Evolutionary conservation across 2,113 vertebrate species (phyloP).

Genomic region (Typhlomys cinereus): DNA sequence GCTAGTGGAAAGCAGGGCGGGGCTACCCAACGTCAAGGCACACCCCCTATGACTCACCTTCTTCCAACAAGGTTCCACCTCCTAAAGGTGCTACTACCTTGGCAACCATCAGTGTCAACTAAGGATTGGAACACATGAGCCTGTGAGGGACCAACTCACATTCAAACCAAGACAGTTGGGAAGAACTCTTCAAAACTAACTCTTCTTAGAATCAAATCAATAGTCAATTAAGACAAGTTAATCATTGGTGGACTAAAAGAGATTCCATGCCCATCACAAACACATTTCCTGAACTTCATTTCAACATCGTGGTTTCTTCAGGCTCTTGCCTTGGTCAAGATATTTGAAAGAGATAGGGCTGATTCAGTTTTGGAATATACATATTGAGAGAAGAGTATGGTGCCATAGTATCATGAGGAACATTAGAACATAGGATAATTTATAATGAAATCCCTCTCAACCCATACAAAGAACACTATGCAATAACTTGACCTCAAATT

Average conservation of each 20-base stretch:
- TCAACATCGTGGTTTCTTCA: not conserved
- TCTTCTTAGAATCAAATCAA: conserved; percentile 18
- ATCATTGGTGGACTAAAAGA: conserved; percentile 34
- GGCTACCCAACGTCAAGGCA: too few species aligned
- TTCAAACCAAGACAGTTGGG: too few species aligned
- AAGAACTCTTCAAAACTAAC: conserved; percentile 2
- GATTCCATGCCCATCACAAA: not conserved
- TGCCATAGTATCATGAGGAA: not conserved
- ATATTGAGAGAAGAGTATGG: not conserved
- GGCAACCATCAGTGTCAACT: too few species aligned
- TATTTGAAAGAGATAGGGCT: not conserved
- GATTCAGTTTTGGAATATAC: not conserved
- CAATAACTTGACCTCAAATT: not conserved
- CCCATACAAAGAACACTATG: not conserved
- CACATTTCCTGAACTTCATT: not conserved
- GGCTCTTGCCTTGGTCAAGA: not conserved
- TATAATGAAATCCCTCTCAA: not conserved
- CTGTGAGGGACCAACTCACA: too few species aligned
- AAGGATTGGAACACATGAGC: too few species aligned
- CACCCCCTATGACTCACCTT: too few species aligned
- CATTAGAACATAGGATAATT: not conserved
- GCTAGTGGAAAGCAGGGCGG: too few species aligned
- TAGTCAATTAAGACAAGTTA: not conserved
- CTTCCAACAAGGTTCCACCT: too few species aligned
- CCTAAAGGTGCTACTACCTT: too few species aligned